These are phyloP conservation scores for Stictonetta naevosa DNA, from an alignment of 2,113 vertebrate genomes.

Conservation along the genomic window DNA sequence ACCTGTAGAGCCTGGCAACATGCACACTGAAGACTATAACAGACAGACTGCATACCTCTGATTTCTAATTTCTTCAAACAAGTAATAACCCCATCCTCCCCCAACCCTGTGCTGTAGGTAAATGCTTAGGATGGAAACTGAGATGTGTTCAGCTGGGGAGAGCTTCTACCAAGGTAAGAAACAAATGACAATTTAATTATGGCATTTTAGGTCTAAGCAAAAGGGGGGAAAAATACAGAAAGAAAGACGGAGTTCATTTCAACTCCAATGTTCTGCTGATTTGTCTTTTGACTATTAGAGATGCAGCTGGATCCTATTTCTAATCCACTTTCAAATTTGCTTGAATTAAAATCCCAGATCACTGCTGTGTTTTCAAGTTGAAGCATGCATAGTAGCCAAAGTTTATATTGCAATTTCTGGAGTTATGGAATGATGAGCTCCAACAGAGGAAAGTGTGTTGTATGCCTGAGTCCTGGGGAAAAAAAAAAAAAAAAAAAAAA, in stretches of 20 bases:
- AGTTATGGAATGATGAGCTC: constrained; percentile 69
- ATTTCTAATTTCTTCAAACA: constrained; percentile 47
- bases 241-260: constrained; percentile 28
- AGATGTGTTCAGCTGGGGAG: constrained; percentile 61
- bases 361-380: constrained; percentile 71
- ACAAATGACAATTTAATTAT: constrained; percentile 75
- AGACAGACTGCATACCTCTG: constrained; percentile 53
- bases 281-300: constrained; percentile 61
- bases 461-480: background rate
- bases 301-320: constrained; percentile 75
- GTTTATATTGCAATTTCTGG: constrained; percentile 71
- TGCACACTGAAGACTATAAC: constrained; percentile 54
- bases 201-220: constrained; percentile 30
- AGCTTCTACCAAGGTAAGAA: constrained; percentile 67
- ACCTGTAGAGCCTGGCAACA: constrained; percentile 65
- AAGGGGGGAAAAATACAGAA: constrained; percentile 1
- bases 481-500: constrained; percentile 43
- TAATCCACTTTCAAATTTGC: constrained; percentile 76
- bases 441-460: constrained; percentile 46
- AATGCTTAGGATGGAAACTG: constrained; percentile 55
- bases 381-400: constrained; percentile 65
- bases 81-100: background rate
- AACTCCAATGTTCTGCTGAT: constrained; percentile 2
- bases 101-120: constrained; percentile 60
- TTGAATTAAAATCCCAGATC: constrained; percentile 77